Evolutionary conservation across 2,797 vertebrate genomes (phyloP).

Genomic region (Myoxocephalus aenaeus): DNA sequence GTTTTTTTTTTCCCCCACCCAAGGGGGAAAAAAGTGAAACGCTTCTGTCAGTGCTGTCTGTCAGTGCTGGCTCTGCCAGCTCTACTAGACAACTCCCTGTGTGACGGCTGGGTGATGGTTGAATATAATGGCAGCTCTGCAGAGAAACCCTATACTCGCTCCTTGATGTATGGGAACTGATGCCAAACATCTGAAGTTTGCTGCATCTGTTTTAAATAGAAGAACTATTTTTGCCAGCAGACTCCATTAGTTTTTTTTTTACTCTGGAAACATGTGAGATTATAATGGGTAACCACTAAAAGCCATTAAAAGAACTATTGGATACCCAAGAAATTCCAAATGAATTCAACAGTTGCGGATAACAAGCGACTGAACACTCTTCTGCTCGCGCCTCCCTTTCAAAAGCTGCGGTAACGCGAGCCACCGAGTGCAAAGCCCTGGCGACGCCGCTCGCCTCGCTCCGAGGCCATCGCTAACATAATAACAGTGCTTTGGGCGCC

Average conservation of each 20-base stretch:
- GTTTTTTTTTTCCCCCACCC: neutral
- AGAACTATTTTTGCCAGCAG: conserved; percentile 30
- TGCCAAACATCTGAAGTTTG: conserved; percentile 50
- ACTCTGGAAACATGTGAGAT: neutral
- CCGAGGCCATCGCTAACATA: neutral
- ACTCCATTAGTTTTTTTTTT: neutral
- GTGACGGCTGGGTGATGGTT: conserved; percentile 17
- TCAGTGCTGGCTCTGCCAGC: conserved; percentile 2
- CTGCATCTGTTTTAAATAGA: conserved; percentile 66
- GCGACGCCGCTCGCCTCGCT: neutral
- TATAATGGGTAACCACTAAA: neutral
- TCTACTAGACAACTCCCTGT: neutral
- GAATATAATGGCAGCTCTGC: conserved; percentile 45
- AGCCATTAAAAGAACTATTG: neutral
- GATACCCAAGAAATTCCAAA: neutral
- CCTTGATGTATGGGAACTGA: conserved; percentile 35
- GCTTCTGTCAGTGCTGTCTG: neutral
- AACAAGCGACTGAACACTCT: too few relatives aligned
- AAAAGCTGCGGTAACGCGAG: neutral
- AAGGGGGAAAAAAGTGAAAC: neutral
- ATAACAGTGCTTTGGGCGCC: neutral
- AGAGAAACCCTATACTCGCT: conserved; percentile 28
- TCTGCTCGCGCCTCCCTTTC: neutral
- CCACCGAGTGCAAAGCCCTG: neutral
- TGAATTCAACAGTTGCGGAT: neutral